Evolutionary conservation across 2,797 vertebrate species (phyloP).

Genomic region (Poeciliopsis gracilis): DNA sequence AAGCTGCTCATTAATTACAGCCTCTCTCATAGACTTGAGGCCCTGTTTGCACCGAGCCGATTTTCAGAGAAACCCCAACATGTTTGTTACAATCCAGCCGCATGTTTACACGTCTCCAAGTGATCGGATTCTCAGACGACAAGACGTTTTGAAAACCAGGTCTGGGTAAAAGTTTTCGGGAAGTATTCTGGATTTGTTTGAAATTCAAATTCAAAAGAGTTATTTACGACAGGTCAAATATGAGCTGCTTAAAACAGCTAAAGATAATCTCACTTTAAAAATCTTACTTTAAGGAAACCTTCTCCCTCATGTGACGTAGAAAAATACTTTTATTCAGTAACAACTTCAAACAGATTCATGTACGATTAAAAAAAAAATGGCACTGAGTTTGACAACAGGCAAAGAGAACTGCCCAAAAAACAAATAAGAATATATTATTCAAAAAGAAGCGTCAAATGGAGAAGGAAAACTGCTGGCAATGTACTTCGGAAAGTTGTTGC

Average conservation of each 20-base stretch:
- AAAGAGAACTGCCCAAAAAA: slow-evolving; percentile 12
- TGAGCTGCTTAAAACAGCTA: not conserved
- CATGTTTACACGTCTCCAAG: no score
- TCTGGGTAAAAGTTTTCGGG: no score
- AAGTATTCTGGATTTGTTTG: not conserved
- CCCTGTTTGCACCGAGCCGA: no score
- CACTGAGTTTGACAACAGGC: slow-evolving; percentile 12
- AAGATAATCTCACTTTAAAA: not conserved
- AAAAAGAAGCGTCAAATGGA: slow-evolving; percentile 28
- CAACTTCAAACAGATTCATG: slow-evolving; percentile 2
- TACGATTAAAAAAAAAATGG: slow-evolving; percentile 3
- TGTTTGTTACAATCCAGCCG: no score
- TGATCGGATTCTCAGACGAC: no score
- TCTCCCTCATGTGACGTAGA: not conserved
- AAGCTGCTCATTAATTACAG: not conserved
- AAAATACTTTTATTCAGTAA: not conserved
- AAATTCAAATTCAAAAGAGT: not conserved
- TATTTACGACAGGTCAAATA: not conserved
- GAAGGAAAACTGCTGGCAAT: slow-evolving; percentile 40
- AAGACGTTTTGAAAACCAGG: no score
- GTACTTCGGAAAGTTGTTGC: slow-evolving; percentile 51
- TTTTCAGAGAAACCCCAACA: no score
- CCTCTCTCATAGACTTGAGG: not conserved
- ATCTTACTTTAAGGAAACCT: not conserved
- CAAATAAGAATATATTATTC: slow-evolving; percentile 24